Conservation (phyloP, 2,888 invertebrate genomes). For the Notodonta ziczac region DNA sequence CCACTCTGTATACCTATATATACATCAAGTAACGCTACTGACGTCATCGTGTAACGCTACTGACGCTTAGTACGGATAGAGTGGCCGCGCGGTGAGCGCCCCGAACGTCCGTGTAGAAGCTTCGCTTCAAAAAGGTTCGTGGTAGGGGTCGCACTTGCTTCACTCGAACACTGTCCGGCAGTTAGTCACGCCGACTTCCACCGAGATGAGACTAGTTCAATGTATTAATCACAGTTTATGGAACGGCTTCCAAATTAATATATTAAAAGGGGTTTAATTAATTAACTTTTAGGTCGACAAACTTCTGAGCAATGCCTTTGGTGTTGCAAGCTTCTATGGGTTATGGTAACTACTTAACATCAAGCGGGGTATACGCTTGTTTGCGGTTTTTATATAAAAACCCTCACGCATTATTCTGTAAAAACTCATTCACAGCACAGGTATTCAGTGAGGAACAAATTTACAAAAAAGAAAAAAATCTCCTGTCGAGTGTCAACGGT, state of each 20-base stretch:
- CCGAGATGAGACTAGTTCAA: constrained; percentile 32
- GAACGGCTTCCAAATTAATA: constrained; percentile 15
- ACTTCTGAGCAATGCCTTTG: too few relatives aligned
- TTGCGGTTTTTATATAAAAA: not conserved
- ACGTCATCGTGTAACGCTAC: too few relatives aligned
- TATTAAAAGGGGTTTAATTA: not conserved
- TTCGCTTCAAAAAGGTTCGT: not conserved
- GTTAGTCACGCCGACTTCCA: constrained; percentile 36
- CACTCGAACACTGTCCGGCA: constrained; percentile 38
- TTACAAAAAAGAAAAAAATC: constrained; percentile 19
- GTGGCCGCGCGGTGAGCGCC: too few relatives aligned
- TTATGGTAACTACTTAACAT: too few relatives aligned
- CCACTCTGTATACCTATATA: too few relatives aligned
- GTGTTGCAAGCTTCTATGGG: too few relatives aligned
- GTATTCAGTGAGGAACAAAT: constrained; percentile 43
- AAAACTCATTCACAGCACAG: constrained; percentile 15
- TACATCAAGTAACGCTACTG: too few relatives aligned
- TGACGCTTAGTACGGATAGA: too few relatives aligned
- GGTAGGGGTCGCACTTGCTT: constrained; percentile 27
- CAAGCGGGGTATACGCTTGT: too few relatives aligned
- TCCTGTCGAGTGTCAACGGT: constrained; percentile 23
- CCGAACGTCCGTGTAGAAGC: too few relatives aligned
- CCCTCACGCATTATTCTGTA: constrained; percentile 10
- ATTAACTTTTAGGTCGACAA: not conserved
- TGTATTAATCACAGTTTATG: constrained; percentile 39